These are phyloP conservation scores for Cremastinae sp. DNA, from an alignment of 2,888 invertebrate genomes.

Conservation along the genomic window DNA sequence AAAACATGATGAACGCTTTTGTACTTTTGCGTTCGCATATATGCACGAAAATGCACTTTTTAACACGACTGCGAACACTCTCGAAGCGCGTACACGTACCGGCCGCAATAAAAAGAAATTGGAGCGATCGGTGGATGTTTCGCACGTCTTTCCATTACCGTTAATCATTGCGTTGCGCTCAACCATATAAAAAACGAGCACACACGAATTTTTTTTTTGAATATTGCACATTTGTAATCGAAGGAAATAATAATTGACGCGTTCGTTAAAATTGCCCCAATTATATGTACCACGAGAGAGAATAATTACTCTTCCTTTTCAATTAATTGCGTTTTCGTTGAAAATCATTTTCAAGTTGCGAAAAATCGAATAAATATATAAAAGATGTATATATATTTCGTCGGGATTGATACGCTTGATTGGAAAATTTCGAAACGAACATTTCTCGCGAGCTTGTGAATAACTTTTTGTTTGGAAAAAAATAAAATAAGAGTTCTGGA, in stretches of 20 bases:
- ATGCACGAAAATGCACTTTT: conserved; percentile 12
- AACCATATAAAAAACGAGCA: conserved; percentile 51
- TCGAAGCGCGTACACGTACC: neutral
- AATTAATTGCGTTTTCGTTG: neutral
- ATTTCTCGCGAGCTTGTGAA: conserved; percentile 42
- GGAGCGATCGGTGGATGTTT: conserved; percentile 36
- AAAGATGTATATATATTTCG: neutral
- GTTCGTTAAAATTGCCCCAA: neutral
- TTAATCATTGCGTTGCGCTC: conserved; percentile 53
- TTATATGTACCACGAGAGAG: too few species aligned
- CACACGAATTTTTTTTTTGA: conserved; percentile 11
- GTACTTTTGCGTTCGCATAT: neutral
- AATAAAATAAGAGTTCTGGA: too few species aligned
- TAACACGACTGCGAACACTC: neutral
- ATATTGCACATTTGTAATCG: too few species aligned
- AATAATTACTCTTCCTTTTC: too few species aligned
- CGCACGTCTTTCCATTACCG: conserved; percentile 47
- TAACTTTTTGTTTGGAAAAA: conserved; percentile 59
- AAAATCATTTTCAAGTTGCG: neutral
- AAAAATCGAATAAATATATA: neutral
- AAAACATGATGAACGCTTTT: conserved; percentile 46
- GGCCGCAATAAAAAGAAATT: conserved; percentile 4
- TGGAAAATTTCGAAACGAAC: conserved; percentile 31
- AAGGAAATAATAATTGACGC: neutral
- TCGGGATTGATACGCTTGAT: neutral